Evolutionary conservation across 2,888 invertebrate genomes (phyloP).

Genomic region (Drosophila macrospina): DNA sequence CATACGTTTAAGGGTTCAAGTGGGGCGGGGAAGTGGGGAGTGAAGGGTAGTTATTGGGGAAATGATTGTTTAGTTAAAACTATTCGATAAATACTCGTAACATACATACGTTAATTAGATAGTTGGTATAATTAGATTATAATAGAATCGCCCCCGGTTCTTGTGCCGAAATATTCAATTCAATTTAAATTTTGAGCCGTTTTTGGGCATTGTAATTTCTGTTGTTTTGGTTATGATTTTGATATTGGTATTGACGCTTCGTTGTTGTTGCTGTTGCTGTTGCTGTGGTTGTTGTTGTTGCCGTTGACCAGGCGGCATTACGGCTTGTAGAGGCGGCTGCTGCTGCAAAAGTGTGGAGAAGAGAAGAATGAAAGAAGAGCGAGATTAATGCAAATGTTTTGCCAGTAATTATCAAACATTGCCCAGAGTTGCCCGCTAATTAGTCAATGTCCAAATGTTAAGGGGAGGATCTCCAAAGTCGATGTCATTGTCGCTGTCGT

Average conservation of each 20-base stretch:
- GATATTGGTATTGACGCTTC: constrained; percentile 43
- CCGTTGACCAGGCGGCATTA: constrained; percentile 18
- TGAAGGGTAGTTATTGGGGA: background rate
- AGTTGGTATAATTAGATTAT: constrained; percentile 33
- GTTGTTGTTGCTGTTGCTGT: constrained; percentile 24
- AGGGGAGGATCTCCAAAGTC: constrained; percentile 6
- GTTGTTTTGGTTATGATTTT: constrained; percentile 26
- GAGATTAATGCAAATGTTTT: constrained; percentile 63
- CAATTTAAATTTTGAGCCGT: constrained; percentile 74
- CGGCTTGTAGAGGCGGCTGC: constrained; percentile 8
- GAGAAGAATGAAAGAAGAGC: constrained; percentile 3
- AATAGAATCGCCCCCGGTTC: constrained; percentile 24
- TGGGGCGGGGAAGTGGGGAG: background rate
- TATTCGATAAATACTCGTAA: constrained; percentile 57
- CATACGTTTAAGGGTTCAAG: constrained; percentile 1
- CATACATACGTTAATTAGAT: constrained; percentile 55
- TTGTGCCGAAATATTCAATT: constrained; percentile 70
- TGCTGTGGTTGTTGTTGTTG: constrained; percentile 22
- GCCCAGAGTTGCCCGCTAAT: constrained; percentile 43
- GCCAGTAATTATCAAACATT: constrained; percentile 48
- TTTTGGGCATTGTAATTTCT: constrained; percentile 61
- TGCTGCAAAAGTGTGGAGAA: constrained; percentile 21
- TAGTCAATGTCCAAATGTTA: constrained; percentile 44
- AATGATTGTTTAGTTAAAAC: constrained; percentile 48
- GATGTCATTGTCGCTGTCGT: constrained; percentile 6